Evolutionary conservation across 2,797 vertebrate genomes (phyloP), one percentile per base, ranked within the genome.

Genomic region (Bufotes viridis): DNA sequence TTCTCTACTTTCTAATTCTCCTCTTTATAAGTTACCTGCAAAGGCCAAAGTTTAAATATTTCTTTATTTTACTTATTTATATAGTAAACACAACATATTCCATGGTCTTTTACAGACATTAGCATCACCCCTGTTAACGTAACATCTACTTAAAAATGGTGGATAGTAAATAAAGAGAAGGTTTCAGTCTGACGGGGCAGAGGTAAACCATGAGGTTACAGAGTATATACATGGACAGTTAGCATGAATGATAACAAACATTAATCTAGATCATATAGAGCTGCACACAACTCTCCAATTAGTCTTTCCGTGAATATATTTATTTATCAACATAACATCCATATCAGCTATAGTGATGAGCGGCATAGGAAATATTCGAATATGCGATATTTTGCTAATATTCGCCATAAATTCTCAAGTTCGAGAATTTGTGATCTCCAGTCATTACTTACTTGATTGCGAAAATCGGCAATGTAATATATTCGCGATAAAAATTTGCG

Each of bases 191-290:
- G 15, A 55, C 60, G 65, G 67, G 24, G 13, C n/a, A 55, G 29
- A 42, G 63, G 29, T 76, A 81, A 75, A 79, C 7, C 8, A 6
- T 6, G 29, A 24, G 67, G 72, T 75, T 82, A 74, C 15, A 76
- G 61, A 14, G 20, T 57, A 78, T 57, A 69, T 80, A 67, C 55
- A 34, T 85, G 53, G 42, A 81, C 83, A 82, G 85, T 85, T 78
- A 74, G 82, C 42, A 57, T 74, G 76, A 81, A 84, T 24, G 67
- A 88, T 81, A 86, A 82, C 78, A 86, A 76, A 81, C 78, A 85
- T 89, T 78, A 82, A 84, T 89, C 79, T 86, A 74, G 57, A 89
- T 85, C 83, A 89, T 84, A 89, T 86, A 86, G n/a, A 17, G 26
- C 24, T 22, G 75, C 53, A 63, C 58, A 34, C 65, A 24, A 74